Conservation (phyloP, 30 jellyfish, hydroid and myxozoan genomes). For the Aurelia coerulea region DNA sequence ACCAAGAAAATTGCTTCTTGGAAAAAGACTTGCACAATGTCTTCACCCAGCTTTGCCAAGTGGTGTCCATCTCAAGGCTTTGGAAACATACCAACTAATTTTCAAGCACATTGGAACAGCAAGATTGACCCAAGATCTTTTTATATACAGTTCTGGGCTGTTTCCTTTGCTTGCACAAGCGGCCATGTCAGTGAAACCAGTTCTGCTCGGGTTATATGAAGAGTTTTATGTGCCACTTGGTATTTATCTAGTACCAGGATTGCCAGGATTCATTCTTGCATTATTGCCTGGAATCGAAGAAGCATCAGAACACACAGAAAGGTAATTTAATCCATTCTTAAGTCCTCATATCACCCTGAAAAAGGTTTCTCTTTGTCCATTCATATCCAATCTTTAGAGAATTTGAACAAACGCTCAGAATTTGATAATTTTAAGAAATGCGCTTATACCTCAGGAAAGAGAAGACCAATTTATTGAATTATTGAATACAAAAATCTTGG, state of each 20-base stretch:
- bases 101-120: slow-evolving; percentile 90
- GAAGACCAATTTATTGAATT: too few relatives aligned
- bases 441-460: too few relatives aligned
- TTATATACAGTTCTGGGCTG: slow-evolving; percentile 84
- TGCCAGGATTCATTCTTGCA: slow-evolving; percentile 89
- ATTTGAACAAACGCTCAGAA: too few relatives aligned
- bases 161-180: slow-evolving; percentile 93
- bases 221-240: slow-evolving; percentile 85
- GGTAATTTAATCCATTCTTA: slow-evolving; percentile 47
- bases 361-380: too few relatives aligned
- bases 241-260: slow-evolving; percentile 73
- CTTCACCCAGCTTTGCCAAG: slow-evolving; percentile 98
- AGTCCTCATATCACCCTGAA: too few relatives aligned
- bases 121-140: slow-evolving; percentile 80
- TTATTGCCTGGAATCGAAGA: slow-evolving; percentile 96
- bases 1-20: slow-evolving; percentile 90
- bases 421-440: too few relatives aligned
- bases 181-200: slow-evolving; percentile 91
- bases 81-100: slow-evolving; percentile 78
- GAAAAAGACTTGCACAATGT: slow-evolving; percentile 97
- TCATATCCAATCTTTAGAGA: too few relatives aligned
- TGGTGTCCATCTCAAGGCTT: slow-evolving; percentile 96
- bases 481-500: too few relatives aligned
- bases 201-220: slow-evolving; percentile 78
- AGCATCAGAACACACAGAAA: slow-evolving; percentile 87